These are phyloP conservation scores for Sterna hirundo DNA, from an alignment of 2,113 vertebrate genomes.

Conservation along the genomic window DNA sequence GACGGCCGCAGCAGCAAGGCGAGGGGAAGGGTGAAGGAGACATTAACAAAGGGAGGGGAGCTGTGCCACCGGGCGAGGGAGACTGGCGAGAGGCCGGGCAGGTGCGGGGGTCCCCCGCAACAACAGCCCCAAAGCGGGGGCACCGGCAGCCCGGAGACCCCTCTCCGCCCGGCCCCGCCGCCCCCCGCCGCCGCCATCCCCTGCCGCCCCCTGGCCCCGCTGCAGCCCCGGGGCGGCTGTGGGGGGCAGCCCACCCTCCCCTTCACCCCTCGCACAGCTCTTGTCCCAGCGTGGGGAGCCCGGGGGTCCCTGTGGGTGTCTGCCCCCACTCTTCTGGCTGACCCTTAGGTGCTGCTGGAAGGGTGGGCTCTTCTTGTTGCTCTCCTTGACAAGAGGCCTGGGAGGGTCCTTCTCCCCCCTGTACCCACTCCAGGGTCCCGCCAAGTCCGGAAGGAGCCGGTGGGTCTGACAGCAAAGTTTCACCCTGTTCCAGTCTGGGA, in stretches of 20 bases:
- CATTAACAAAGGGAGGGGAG: neutral
- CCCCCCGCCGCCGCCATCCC: neutral
- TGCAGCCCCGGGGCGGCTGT: too few relatives aligned
- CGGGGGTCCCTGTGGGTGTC: too few relatives aligned
- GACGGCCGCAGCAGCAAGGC: neutral
- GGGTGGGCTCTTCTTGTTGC: neutral
- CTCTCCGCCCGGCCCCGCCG: too few relatives aligned
- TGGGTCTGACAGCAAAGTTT: fast-evolving
- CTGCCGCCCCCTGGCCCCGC: neutral
- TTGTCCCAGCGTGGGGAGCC: neutral
- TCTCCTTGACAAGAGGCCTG: neutral
- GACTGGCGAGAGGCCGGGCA: neutral
- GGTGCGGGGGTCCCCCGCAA: neutral
- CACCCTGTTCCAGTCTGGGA: neutral
- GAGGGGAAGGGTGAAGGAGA: neutral
- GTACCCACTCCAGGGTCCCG: fast-evolving
- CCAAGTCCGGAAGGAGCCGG: fast-evolving
- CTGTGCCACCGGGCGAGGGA: neutral
- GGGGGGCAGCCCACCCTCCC: too few relatives aligned
- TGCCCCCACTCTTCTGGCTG: neutral
- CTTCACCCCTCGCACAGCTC: fast-evolving
- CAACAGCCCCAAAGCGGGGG: neutral
- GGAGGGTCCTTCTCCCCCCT: too few relatives aligned
- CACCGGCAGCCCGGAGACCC: fast-evolving
- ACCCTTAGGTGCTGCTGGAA: neutral